These are phyloP conservation scores for Urophycis tenuis DNA, from an alignment of 2,797 vertebrate genomes.

Conservation along the genomic window DNA sequence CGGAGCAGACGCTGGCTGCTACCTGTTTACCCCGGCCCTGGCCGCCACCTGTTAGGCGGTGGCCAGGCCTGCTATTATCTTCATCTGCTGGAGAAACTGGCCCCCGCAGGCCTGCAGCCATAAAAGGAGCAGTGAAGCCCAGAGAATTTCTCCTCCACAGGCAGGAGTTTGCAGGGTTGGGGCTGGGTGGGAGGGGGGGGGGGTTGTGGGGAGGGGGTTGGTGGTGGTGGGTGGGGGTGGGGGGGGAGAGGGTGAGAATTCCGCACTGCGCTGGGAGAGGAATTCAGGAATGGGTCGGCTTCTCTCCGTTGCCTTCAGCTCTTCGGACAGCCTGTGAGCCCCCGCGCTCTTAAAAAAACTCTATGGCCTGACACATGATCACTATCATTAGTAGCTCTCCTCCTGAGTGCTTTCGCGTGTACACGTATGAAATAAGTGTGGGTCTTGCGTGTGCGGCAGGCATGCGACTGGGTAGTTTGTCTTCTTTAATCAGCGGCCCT, in stretches of 20 bases:
- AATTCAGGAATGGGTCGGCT: conserved; percentile 52
- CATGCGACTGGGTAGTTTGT: not conserved
- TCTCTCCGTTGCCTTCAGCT: conserved; percentile 53
- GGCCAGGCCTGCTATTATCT: conserved; percentile 72
- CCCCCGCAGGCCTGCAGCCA: conserved; percentile 64
- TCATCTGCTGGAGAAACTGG: conserved; percentile 53
- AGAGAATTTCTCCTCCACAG: conserved; percentile 51
- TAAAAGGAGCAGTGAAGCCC: conserved; percentile 60
- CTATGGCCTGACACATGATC: conserved; percentile 51
- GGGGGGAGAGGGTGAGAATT: conserved; percentile 50
- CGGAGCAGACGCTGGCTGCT: conserved; percentile 38
- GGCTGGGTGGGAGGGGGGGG: not conserved
- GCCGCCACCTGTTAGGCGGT: conserved; percentile 71
- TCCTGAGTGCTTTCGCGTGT: conserved; percentile 30
- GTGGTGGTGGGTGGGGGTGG: no score
- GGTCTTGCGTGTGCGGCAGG: not conserved
- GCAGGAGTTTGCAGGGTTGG: conserved; percentile 29
- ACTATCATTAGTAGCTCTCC: conserved; percentile 62
- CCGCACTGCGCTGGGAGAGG: conserved; percentile 36
- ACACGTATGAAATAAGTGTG: conserved; percentile 21
- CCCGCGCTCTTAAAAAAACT: conserved; percentile 56
- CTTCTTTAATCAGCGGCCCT: not conserved
- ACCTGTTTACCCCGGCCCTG: conserved; percentile 60
- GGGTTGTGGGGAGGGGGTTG: not conserved
- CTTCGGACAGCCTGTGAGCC: conserved; percentile 40